phyloP scores from a whole-genome alignment of 2,888 invertebrate species.

The Gandaritis pyraliata region DNA sequence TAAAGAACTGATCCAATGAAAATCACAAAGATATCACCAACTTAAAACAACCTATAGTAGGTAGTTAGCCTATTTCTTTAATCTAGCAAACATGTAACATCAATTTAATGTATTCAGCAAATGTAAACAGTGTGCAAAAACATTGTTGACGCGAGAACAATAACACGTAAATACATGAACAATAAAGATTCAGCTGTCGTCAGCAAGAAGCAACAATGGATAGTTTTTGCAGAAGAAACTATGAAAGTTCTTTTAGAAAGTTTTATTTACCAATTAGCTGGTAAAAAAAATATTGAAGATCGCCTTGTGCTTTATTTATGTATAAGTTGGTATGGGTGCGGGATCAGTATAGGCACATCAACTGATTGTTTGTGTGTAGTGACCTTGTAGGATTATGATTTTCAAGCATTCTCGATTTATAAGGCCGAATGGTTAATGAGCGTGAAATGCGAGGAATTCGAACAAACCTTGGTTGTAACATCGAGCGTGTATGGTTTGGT shows the following conservation, averaged over 20 bases:
- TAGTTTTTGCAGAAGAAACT: constrained; percentile 26
- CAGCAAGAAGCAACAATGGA: constrained; percentile 22
- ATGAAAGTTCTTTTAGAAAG: constrained; percentile 30
- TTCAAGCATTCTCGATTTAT: constrained; percentile 30
- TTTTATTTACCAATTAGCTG: constrained; percentile 15
- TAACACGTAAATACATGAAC: constrained; percentile 23
- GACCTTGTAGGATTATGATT: constrained; percentile 17
- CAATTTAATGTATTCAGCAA: too few species aligned
- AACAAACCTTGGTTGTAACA: constrained; percentile 9
- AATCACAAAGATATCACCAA: too few species aligned
- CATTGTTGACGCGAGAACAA: constrained; percentile 31
- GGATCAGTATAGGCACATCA: neutral
- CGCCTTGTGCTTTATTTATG: too few species aligned
- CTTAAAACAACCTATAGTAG: too few species aligned
- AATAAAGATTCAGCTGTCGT: constrained; percentile 22
- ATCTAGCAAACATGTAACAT: too few species aligned
- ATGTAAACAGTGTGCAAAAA: constrained; percentile 18
- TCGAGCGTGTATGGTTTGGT: constrained; percentile 1
- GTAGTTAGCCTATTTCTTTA: too few species aligned
- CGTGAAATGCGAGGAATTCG: constrained; percentile 23
- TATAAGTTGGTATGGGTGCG: too few species aligned
- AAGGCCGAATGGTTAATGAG: constrained; percentile 24
- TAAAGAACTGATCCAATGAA: too few species aligned
- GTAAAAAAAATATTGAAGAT: neutral
- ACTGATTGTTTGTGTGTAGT: neutral